Conservation (phyloP, 2,888 invertebrate species). For the Limnephilus lunatus region DNA sequence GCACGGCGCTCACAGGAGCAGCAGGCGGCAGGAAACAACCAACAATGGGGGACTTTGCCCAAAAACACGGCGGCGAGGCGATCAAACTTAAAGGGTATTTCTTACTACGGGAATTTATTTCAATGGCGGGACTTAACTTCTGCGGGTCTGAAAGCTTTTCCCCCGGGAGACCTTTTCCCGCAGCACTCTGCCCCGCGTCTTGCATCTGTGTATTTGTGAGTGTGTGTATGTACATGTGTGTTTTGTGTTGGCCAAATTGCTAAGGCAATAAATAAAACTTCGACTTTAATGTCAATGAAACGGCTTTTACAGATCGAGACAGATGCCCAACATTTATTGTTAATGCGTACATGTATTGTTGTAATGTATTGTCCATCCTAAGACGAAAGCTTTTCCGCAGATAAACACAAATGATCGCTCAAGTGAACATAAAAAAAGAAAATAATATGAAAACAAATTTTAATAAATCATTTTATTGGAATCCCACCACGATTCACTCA, state of each 20-base stretch:
- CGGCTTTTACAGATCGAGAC: background rate
- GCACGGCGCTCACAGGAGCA: background rate
- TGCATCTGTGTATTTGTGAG: too few relatives aligned
- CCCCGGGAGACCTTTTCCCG: constrained; percentile 12
- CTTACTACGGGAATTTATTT: constrained; percentile 40
- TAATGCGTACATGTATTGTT: background rate
- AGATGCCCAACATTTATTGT: background rate
- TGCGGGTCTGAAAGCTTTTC: constrained; percentile 37
- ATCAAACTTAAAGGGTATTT: constrained; percentile 28
- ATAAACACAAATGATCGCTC: background rate
- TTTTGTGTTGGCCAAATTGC: too few relatives aligned
- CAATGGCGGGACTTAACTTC: constrained; percentile 47
- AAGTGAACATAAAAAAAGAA: too few relatives aligned
- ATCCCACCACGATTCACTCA: too few relatives aligned
- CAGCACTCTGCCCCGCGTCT: background rate
- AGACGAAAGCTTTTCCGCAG: background rate
- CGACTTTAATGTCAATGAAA: constrained; percentile 20
- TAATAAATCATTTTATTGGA: too few relatives aligned
- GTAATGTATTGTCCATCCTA: background rate
- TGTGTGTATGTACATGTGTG: too few relatives aligned
- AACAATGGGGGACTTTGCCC: constrained; percentile 27
- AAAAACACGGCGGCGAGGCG: background rate
- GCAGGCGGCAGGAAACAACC: constrained; percentile 3
- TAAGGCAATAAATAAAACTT: background rate
- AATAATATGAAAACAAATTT: too few relatives aligned